phyloP scores from a whole-genome alignment of 1,140 invertebrate genomes.

The Goniozus legneri region DNA sequence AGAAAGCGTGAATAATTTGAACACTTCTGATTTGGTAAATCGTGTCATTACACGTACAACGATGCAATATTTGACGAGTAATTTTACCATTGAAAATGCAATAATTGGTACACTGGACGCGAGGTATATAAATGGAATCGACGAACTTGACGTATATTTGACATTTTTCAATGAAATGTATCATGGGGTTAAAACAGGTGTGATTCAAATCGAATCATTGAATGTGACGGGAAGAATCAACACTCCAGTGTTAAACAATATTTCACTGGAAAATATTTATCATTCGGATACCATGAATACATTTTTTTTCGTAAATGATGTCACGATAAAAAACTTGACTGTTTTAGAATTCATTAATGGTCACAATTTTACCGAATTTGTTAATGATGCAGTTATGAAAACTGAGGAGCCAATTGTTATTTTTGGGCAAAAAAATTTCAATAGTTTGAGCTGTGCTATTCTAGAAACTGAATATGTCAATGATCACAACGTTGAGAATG shows the following conservation, averaged over 20 bases:
- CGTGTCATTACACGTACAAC: slow-evolving; percentile 17
- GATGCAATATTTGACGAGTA: slow-evolving; percentile 22
- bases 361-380: slow-evolving; percentile 25
- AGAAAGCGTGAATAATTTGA: slow-evolving; percentile 21
- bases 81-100: slow-evolving; percentile 23
- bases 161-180: slow-evolving; percentile 1
- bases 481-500: slow-evolving; percentile 17
- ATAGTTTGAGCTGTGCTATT: slow-evolving; percentile 12
- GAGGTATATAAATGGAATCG: slow-evolving; percentile 25
- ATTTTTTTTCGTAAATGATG: slow-evolving; percentile 22
- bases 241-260: slow-evolving; percentile 21
- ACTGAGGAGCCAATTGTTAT: slow-evolving; percentile 22
- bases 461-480: slow-evolving; percentile 26
- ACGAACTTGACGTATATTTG: slow-evolving; percentile 12
- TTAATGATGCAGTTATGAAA: slow-evolving; percentile 29
- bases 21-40: slow-evolving; percentile 22
- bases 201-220: slow-evolving; percentile 17
- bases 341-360: slow-evolving; percentile 29
- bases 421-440: slow-evolving; percentile 20
- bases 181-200: slow-evolving; percentile 8
- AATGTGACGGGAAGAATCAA: slow-evolving; percentile 24
- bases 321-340: slow-evolving; percentile 25
- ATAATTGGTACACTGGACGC: slow-evolving; percentile 17
- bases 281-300: slow-evolving; percentile 11
- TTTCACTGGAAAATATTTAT: slow-evolving; percentile 19